Evolutionary conservation across 2,113 vertebrate species (phyloP), one percentile per base, ranked within the genome.

Genomic region (Corapipo altera): DNA sequence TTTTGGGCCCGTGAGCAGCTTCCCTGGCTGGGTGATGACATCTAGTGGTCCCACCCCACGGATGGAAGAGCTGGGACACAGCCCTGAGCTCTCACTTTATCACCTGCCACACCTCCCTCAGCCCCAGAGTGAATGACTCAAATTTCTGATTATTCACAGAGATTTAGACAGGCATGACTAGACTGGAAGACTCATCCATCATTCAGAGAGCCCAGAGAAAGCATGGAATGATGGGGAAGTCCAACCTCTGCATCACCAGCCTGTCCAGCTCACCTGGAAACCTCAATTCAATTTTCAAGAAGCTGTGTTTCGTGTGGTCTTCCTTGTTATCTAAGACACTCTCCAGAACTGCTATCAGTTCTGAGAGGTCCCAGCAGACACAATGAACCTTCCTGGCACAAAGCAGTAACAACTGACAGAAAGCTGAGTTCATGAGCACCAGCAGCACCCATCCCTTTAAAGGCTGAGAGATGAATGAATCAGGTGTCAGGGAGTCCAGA

Each of bases 151-250:
- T 46, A 17, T 27, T 11, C 55, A 26, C 66, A 65, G 51, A 20
- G 41, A n/a, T 6, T 9, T 0, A 0, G 52, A 30, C 27, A 49
- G 30, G 49, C 20, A 33, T 6, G 58, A 28, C 35, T 5, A 1
- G 3, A 11, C 35, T 12, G n/a, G 67, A 39, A 75, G 58, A 43
- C 30, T 39, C 67, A 48, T 16, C 51, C 8, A 5, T 51, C 41
- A 21, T 1, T 6, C 57, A 55, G 51, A 5, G 32, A 33, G 54
- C 7, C 6, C 7, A 58, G 32, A 55, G 57, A 35, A 35, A 22
- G 19, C 24, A 5, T 3, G 17, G 19, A 32, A 57, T 2, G 37
- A 27, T 15, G 39, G 54, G 41, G 26, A 43, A 33, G 22, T 7
- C 30, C 62, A 57, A 19, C 14, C 35, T 8, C 86, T 23, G 52